phyloP scores from a whole-genome alignment of 2,888 invertebrate species.

The Phyllotreta cruciferae region DNA sequence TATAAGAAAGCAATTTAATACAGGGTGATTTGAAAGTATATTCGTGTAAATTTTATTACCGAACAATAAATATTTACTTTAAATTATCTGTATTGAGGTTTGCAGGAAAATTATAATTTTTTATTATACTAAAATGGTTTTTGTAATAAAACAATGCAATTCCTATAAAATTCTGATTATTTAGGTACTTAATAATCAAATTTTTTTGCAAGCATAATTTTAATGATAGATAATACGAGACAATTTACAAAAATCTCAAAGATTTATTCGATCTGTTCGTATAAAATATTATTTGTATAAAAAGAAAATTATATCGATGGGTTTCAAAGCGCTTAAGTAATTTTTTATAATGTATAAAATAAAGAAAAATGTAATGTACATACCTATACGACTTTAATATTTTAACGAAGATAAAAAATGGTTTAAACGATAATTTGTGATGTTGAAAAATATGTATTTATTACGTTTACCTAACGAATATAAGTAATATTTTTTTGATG shows the following conservation, averaged over 20 bases:
- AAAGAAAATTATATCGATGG: constrained; percentile 15
- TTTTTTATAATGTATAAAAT: constrained; percentile 38
- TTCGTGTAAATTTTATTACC: too few relatives aligned
- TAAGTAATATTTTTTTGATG: constrained; percentile 27
- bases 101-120: too few relatives aligned
- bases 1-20: too few relatives aligned
- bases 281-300: constrained; percentile 33
- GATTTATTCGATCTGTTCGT: constrained; percentile 26
- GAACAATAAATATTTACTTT: too few relatives aligned
- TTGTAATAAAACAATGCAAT: too few relatives aligned
- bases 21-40: too few relatives aligned
- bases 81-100: too few relatives aligned
- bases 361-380: constrained; percentile 32
- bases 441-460: constrained; percentile 46
- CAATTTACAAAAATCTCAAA: constrained; percentile 28
- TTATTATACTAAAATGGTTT: too few relatives aligned
- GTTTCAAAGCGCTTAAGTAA: constrained; percentile 36
- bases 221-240: constrained; percentile 2
- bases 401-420: neutral
- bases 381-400: too few relatives aligned
- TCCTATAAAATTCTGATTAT: too few relatives aligned
- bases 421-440: constrained; percentile 46
- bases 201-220: too few relatives aligned
- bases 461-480: constrained; percentile 38
- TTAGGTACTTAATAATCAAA: neutral